Evolutionary conservation across 64 coral and sea anemone genomes (phyloP).

Genomic region (Dendrophyllia cribrosa): DNA sequence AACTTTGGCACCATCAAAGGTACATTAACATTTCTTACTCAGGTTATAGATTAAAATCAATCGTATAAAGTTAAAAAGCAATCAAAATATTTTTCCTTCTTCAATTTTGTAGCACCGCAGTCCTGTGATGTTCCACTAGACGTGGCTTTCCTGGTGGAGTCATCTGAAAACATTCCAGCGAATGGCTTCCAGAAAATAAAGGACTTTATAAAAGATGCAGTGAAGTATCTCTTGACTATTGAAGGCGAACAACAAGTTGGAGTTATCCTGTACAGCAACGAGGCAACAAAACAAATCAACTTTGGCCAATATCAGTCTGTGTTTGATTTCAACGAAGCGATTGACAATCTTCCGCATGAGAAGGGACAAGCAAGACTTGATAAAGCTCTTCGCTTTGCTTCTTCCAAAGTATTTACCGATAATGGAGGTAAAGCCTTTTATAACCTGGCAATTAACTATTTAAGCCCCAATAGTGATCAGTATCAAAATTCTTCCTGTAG

Average conservation of each 20-base stretch:
- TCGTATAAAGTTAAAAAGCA: too few species aligned
- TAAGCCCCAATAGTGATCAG: too few species aligned
- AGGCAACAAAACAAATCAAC: conserved; percentile 31
- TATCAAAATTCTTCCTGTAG: too few species aligned
- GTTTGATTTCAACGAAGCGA: conserved; percentile 16
- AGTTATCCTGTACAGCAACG: conserved; percentile 40
- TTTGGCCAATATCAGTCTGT: conserved; percentile 25
- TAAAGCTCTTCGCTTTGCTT: conserved; percentile 33
- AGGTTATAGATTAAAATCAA: too few species aligned
- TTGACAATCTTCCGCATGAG: conserved; percentile 51
- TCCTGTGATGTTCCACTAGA: conserved; percentile 39
- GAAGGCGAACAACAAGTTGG: conserved; percentile 43
- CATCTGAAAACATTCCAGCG: conserved; percentile 40
- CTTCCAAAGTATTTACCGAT: conserved; percentile 25
- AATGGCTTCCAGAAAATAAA: conserved; percentile 57
- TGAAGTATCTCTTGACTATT: conserved; percentile 22
- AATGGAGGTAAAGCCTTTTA: not conserved
- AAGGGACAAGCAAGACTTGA: conserved; percentile 27
- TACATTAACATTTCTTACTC: too few species aligned
- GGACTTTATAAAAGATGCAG: conserved; percentile 54
- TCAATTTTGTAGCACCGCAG: not conserved
- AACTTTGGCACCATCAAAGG: too few species aligned
- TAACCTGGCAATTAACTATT: not conserved
- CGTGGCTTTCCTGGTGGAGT: conserved; percentile 61
- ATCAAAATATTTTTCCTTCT: too few species aligned